phyloP scores from a whole-genome alignment of 2,888 invertebrate species.

The Hetaerina titia region DNA sequence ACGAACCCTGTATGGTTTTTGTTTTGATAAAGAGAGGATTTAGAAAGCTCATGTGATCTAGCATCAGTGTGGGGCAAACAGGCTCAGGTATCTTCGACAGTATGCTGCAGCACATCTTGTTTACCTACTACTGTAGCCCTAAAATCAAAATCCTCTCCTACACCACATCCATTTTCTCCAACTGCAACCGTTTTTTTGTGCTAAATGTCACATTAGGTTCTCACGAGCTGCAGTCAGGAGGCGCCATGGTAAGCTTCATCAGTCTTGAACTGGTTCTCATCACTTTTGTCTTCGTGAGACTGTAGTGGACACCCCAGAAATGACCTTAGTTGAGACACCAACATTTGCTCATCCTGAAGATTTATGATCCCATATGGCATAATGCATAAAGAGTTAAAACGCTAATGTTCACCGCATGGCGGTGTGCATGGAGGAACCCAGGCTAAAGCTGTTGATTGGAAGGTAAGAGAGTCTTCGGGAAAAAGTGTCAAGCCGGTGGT shows the following conservation, averaged over 20 bases:
- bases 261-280: conserved; percentile 23
- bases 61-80: conserved; percentile 69
- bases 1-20: conserved; percentile 76
- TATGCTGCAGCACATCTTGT: conserved; percentile 27
- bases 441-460: conserved; percentile 36
- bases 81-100: background rate
- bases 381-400: conserved; percentile 5
- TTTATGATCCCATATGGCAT: conserved; percentile 51
- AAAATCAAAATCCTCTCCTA: conserved; percentile 71
- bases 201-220: conserved; percentile 68
- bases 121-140: conserved; percentile 68
- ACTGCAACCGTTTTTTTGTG: conserved; percentile 62
- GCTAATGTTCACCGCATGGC: conserved; percentile 45
- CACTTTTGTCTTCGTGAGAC: conserved; percentile 40
- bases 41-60: conserved; percentile 75
- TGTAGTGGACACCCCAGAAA: background rate
- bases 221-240: conserved; percentile 68
- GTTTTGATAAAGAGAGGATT: conserved; percentile 75
- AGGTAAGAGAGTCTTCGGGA: background rate
- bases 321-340: background rate
- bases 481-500: conserved; percentile 37
- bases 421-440: conserved; percentile 73
- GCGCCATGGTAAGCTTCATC: conserved; percentile 68
- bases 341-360: conserved; percentile 33
- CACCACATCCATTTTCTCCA: conserved; percentile 10